Base-by-base conservation (phyloP, 2,888 invertebrate species). In the Pimpla rufipes region DNA sequence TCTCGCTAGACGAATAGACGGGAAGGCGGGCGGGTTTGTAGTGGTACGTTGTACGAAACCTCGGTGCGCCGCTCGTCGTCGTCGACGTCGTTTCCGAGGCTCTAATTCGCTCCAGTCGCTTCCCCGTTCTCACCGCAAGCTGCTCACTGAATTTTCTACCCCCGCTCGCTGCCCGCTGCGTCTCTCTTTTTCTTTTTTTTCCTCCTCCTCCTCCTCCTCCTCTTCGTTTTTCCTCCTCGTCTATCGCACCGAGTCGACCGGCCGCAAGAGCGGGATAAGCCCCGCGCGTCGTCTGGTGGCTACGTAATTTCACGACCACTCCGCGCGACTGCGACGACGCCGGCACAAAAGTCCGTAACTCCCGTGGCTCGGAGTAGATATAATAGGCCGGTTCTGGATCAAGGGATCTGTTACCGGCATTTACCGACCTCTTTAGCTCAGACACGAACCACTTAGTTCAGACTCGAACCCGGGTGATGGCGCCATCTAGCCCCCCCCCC, bases 1-100 rank as follows among this genome's bases (percentile, higher is more conserved):
- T 74, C 77, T 78, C 78, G 18, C 74, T 35, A 81, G 67, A 66
- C 66, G 81, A 81, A 76, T 68, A 75, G 67, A n/a, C n/a, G n/a
- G n/a, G n/a, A n/a, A n/a, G 57, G 47, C 40, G 45, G 21, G 47
- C 18, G 16, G 52, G 37, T 4, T 50, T 67, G 66, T 50, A 62
- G 37, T 62, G 8, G 62, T 62, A 18, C 16, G 62, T 35, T 23
- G 40, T 42, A 71, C 40, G 42, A 45, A 59, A 64, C 42, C 52
- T 40, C 50, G 57, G 21, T 62, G 67, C 16, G 50, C 52, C 23
- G 13, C 66, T 66, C 42, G 40, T 50, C 42, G 55, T 62, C 40
- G 50, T 42, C 71, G 55, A 40, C 68, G 13, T 55, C 45, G 47
- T 59, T 64, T 67, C 57, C 42, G 68, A 45, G 40, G 59, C 62